Percentiles rank a stretch among this genome's conserved stretches.
Evolutionary conservation across 2,113 vertebrate species (phyloP).

Genomic region (Tapirus terrestris): DNA sequence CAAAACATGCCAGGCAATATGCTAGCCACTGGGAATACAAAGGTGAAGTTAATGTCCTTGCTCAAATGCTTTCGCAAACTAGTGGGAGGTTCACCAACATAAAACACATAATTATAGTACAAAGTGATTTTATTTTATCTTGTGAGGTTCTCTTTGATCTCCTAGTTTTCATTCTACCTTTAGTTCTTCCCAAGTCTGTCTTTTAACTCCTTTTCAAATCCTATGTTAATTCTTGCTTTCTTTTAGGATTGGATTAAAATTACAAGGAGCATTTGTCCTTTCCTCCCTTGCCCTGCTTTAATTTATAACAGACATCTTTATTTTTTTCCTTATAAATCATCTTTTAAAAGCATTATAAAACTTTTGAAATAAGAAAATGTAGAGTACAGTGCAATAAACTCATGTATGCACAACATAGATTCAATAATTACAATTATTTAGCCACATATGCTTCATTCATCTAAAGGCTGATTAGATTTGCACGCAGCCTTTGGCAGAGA

Average conservation of each 20-base stretch:
- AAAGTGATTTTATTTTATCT: conserved; percentile 46
- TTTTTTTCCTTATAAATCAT: background rate
- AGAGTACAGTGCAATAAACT: background rate
- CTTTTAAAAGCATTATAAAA: background rate
- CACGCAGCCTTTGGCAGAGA: background rate
- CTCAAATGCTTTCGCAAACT: background rate
- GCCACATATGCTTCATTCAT: background rate
- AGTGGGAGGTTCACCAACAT: background rate
- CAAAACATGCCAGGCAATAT: background rate
- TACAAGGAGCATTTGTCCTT: background rate
- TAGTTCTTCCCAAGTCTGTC: conserved; percentile 36
- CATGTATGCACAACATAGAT: background rate
- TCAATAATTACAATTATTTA: background rate
- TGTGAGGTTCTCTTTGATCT: conserved; percentile 57
- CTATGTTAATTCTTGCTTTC: conserved; percentile 58
- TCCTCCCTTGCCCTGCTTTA: background rate
- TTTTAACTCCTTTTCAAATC: conserved; percentile 55
- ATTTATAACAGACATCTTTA: background rate
- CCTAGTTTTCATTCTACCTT: background rate
- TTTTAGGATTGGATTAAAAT: conserved; percentile 49
- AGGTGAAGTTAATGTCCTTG: background rate
- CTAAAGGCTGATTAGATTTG: background rate
- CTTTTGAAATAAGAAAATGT: background rate
- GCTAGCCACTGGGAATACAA: background rate
- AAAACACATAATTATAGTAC: conserved; percentile 28